These are phyloP conservation scores for Campaea margaritaria DNA, from an alignment of 2,888 invertebrate species.

Conservation along the genomic window DNA sequence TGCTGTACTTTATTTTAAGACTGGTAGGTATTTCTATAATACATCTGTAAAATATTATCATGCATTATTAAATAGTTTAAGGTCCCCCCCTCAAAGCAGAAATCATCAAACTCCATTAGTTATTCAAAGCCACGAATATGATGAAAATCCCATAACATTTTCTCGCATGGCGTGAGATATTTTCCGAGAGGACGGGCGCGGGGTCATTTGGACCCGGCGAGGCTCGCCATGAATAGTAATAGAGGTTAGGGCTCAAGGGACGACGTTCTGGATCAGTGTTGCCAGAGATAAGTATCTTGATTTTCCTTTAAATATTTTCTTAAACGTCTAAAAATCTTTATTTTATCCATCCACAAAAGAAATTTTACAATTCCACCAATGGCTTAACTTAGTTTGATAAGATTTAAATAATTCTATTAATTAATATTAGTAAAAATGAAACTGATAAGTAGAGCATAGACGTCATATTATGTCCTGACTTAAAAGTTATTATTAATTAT, in stretches of 20 bases:
- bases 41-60: background rate
- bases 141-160: conserved; percentile 63
- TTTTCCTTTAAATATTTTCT: background rate
- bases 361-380: too few relatives aligned
- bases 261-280: conserved; percentile 22
- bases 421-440: too few relatives aligned
- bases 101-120: conserved; percentile 42
- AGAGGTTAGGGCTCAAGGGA: conserved; percentile 58
- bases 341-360: too few relatives aligned
- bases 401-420: too few relatives aligned
- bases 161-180: conserved; percentile 50
- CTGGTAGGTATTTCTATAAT: background rate
- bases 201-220: conserved; percentile 66
- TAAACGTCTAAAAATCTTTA: background rate
- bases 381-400: too few relatives aligned
- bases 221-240: conserved; percentile 81
- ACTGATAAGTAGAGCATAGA: too few relatives aligned
- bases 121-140: conserved; percentile 57
- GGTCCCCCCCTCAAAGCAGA: background rate
- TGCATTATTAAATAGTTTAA: too few relatives aligned
- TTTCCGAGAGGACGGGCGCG: conserved; percentile 48
- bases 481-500: too few relatives aligned
- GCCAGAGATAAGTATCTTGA: conserved; percentile 3
- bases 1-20: background rate
- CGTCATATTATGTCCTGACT: too few relatives aligned